Percentiles rank a stretch among this genome's conserved stretches.
Conservation (phyloP, 1,140 invertebrate genomes). For the Bilobella aurantiaca region DNA sequence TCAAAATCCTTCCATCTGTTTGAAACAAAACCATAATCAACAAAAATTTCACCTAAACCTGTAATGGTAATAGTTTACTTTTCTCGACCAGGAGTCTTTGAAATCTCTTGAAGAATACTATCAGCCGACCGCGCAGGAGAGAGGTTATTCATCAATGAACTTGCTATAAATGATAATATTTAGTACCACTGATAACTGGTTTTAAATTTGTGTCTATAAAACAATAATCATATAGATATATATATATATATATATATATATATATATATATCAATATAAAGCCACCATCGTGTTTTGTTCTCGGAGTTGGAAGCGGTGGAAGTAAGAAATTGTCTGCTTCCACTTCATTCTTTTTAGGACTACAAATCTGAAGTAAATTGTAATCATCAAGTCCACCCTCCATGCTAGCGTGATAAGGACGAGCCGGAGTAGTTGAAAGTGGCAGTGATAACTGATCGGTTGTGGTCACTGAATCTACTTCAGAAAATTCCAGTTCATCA, state of each 20-base stretch:
- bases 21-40: neutral
- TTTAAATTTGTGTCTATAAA: no score
- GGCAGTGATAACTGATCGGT: neutral
- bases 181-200: no score
- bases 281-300: slow-evolving; percentile 23
- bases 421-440: neutral
- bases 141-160: slow-evolving; percentile 8
- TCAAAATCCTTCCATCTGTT: slow-evolving; percentile 11
- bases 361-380: slow-evolving; percentile 38
- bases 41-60: neutral
- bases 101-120: slow-evolving; percentile 23
- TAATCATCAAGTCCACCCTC: slow-evolving; percentile 41
- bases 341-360: slow-evolving; percentile 27
- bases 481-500: slow-evolving; percentile 23
- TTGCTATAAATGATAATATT: no score
- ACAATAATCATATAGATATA: no score
- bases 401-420: slow-evolving; percentile 38
- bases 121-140: slow-evolving; percentile 33
- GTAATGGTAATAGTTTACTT: slow-evolving; percentile 10
- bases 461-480: slow-evolving; percentile 17
- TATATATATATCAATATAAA: no score
- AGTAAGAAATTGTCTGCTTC: slow-evolving; percentile 27
- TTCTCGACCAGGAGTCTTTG: slow-evolving; percentile 24
- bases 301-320: slow-evolving; percentile 34
- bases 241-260: no score